Evolutionary conservation across 92 coral and sea anemone species (phyloP).

Genomic region (Zoanthus solanderi): DNA sequence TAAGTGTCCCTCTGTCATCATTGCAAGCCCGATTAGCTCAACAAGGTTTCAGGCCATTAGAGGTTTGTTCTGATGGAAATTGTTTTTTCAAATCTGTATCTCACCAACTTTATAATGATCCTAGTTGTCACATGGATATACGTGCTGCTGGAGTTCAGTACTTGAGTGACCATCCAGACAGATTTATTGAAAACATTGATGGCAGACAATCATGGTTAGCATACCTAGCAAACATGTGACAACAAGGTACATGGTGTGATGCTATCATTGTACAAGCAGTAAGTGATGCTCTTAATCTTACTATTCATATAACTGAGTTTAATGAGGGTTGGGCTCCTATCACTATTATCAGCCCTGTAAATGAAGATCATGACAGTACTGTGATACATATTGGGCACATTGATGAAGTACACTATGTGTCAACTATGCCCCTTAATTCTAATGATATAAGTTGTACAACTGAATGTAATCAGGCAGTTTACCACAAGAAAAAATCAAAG

Average conservation of each 20-base stretch:
- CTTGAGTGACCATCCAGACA: slow-evolving; percentile 43
- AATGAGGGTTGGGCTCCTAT: slow-evolving; percentile 10
- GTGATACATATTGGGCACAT: slow-evolving; percentile 63
- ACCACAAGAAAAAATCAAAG: slow-evolving; percentile 11
- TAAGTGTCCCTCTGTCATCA: slow-evolving; percentile 25
- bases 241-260: slow-evolving; percentile 74
- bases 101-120: slow-evolving; percentile 62
- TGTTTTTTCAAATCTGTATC: slow-evolving; percentile 66
- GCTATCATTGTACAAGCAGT: slow-evolving; percentile 36
- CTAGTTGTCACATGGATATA: slow-evolving; percentile 43
- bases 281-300: slow-evolving; percentile 17
- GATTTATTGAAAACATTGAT: slow-evolving; percentile 26
- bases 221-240: not conserved
- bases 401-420: slow-evolving; percentile 65
- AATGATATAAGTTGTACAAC: slow-evolving; percentile 8
- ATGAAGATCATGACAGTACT: slow-evolving; percentile 31
- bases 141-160: slow-evolving; percentile 61
- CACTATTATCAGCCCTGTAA: slow-evolving; percentile 42
- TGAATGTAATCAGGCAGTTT: slow-evolving; percentile 24
- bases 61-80: slow-evolving; percentile 56
- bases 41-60: slow-evolving; percentile 50
- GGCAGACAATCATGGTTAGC: slow-evolving; percentile 37
- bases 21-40: slow-evolving; percentile 47
- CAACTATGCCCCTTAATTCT: slow-evolving; percentile 54
- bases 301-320: slow-evolving; percentile 33